Conservation (phyloP, 2,113 vertebrate genomes). For the Stigmatopora nigra region DNA sequence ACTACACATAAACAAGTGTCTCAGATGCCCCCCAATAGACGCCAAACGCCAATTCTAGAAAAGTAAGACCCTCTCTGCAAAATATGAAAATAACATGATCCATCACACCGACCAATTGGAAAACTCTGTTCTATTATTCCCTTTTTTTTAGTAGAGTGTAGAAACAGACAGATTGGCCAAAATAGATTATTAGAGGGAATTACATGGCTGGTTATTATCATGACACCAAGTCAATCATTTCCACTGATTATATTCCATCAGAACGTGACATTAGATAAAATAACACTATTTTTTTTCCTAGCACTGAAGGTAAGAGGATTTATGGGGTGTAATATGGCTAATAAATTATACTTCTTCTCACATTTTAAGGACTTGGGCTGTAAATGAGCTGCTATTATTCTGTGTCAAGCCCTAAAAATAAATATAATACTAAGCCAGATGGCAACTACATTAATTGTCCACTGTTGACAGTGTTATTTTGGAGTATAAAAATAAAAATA, state of each 20-base stretch:
- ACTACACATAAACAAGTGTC: constrained; percentile 32
- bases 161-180: constrained; percentile 12
- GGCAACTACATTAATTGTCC: not conserved
- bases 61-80: constrained; percentile 30
- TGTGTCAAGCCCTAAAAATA: not conserved
- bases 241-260: constrained; percentile 32
- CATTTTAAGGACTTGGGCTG: not conserved
- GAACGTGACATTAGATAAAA: constrained; percentile 35
- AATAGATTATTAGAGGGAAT: constrained; percentile 19
- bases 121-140: constrained; percentile 6
- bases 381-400: not conserved
- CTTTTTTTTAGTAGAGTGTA: not conserved
- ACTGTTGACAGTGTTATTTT: not conserved
- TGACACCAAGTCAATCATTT: constrained; percentile 24
- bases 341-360: constrained; percentile 5
- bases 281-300: constrained; percentile 1
- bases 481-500: not conserved
- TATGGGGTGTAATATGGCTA: constrained; percentile 6
- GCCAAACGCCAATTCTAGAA: constrained; percentile 33
- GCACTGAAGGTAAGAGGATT: not conserved
- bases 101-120: no score
- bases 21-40: constrained; percentile 14
- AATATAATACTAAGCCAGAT: not conserved
- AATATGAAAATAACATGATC: constrained; percentile 1
- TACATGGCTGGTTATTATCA: constrained; percentile 18